These are phyloP conservation scores for Cantharis rufa DNA, from an alignment of 2,888 invertebrate species.

Conservation along the genomic window DNA sequence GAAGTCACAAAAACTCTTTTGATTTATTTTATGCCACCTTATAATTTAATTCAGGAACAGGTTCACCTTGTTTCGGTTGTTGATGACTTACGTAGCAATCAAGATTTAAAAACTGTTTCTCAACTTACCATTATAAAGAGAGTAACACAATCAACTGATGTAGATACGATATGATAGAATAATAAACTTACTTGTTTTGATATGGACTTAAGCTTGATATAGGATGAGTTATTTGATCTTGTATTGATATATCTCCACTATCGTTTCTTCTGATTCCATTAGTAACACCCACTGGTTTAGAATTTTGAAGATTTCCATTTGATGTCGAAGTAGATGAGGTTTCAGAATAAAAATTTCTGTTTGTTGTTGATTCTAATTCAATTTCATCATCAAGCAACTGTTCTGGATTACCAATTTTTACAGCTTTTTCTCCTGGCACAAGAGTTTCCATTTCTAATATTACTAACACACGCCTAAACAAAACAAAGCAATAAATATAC, in stretches of 20 bases:
- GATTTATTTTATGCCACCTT: no score
- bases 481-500: slow-evolving; percentile 6
- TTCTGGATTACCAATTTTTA: slow-evolving; percentile 81
- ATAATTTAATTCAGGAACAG: no score
- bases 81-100: no score
- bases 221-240: slow-evolving; percentile 66
- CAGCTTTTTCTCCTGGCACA: slow-evolving; percentile 72
- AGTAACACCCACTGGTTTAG: neutral
- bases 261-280: neutral
- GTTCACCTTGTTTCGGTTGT: no score
- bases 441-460: slow-evolving; percentile 79
- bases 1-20: no score
- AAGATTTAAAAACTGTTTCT: no score
- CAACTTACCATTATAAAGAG: no score
- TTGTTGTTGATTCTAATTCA: neutral
- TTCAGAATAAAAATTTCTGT: neutral
- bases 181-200: slow-evolving; percentile 76
- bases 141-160: no score
- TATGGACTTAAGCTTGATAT: slow-evolving; percentile 90
- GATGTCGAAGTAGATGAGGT: neutral
- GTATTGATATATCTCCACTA: slow-evolving; percentile 43
- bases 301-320: neutral
- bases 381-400: slow-evolving; percentile 48
- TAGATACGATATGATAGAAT: no score
- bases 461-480: slow-evolving; percentile 78